phyloP scores from a whole-genome alignment of 2,113 vertebrate species.

The Catagonus wagneri region DNA sequence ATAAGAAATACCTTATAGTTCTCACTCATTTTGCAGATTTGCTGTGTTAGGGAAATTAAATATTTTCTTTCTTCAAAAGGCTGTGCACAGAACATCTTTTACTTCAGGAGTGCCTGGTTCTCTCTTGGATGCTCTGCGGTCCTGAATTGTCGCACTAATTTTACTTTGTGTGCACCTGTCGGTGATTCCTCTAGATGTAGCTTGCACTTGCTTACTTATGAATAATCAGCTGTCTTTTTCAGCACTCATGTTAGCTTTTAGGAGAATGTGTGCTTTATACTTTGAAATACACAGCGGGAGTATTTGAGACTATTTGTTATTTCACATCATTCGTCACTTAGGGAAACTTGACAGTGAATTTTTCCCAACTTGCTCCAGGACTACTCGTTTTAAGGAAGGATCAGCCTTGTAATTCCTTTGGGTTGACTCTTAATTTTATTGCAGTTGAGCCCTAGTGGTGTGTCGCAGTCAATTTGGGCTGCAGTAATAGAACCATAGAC shows the following conservation, averaged over 20 bases:
- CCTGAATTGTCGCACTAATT: neutral
- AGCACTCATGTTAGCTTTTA: conserved; percentile 30
- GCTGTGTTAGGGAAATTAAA: neutral
- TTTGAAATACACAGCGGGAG: conserved; percentile 18
- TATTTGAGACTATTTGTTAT: conserved; percentile 28
- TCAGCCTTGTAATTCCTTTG: neutral
- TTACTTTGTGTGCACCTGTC: neutral
- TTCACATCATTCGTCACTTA: conserved; percentile 8
- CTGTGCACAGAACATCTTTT: neutral
- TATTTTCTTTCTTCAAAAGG: neutral
- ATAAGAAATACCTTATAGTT: neutral
- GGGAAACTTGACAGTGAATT: neutral
- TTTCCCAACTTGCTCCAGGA: neutral
- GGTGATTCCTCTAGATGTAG: neutral
- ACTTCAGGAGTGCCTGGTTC: neutral
- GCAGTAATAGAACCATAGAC: neutral
- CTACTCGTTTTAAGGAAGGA: neutral
- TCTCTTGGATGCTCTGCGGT: neutral
- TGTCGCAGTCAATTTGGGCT: neutral
- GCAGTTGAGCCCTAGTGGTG: neutral
- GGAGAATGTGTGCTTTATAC: neutral
- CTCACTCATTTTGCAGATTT: neutral
- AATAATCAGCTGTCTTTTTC: conserved; percentile 19
- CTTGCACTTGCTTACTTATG: neutral
- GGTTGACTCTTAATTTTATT: neutral